phyloP scores from a whole-genome alignment of 2,797 vertebrate species.

The Periophthalmus magnuspinnatus region DNA sequence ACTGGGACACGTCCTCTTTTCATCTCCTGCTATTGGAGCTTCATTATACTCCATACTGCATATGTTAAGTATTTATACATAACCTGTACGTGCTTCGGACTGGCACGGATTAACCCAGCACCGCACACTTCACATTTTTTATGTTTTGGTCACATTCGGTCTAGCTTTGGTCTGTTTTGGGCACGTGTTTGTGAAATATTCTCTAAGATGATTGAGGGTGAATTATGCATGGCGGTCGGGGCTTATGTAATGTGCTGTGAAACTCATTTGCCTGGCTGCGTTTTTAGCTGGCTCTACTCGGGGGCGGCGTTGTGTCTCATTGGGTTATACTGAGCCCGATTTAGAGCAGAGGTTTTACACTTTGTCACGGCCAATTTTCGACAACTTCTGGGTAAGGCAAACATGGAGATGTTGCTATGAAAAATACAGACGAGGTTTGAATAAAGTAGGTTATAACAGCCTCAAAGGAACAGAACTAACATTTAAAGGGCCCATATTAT shows the following conservation, averaged over 20 bases:
- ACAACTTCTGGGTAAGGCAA: not conserved
- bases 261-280: constrained; percentile 65
- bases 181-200: constrained; percentile 60
- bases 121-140: constrained; percentile 27
- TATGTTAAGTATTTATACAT: constrained; percentile 68
- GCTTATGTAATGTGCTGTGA: constrained; percentile 77
- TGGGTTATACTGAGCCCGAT: constrained; percentile 24
- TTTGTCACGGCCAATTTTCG: not conserved
- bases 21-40: constrained; percentile 8
- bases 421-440: not conserved
- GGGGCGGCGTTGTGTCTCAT: constrained; percentile 22
- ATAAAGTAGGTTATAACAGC: not conserved
- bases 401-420: not conserved
- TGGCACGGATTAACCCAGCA: constrained; percentile 60
- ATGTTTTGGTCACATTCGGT: constrained; percentile 46
- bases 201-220: constrained; percentile 57
- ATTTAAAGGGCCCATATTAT: no score
- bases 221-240: constrained; percentile 72
- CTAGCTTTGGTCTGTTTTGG: constrained; percentile 37
- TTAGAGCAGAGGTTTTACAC: constrained; percentile 38
- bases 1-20: constrained; percentile 13
- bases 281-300: constrained; percentile 38
- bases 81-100: constrained; percentile 45
- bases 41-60: constrained; percentile 36
- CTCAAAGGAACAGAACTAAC: no score